Evolutionary conservation across 2,113 vertebrate species (phyloP), one percentile per base, ranked within the genome.

Genomic region (Grantiella picta): DNA sequence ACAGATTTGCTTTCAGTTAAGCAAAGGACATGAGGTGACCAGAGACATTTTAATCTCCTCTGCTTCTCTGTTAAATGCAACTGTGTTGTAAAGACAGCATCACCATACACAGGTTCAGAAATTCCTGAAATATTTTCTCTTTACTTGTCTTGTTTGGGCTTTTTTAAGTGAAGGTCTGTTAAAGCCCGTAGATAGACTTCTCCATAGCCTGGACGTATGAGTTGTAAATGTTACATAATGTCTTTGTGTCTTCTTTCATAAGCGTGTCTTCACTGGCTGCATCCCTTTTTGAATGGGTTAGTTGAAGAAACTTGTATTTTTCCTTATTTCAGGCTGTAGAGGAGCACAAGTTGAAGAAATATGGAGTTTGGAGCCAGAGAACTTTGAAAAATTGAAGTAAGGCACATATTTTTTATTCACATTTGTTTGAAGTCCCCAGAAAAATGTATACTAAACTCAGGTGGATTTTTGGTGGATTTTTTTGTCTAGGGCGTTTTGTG

Each of bases 291-390:
- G 49, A 50, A 33, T 25, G 35, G 13, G 2, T 13, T 70, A 24
- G 6, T 24, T 90, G 92, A 65, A 93, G 57, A 96, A 83, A 72
- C 61, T 24, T 71, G 2, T 82, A 10, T 80, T 70, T 92, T 79
- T 57, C 27, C 42, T 94, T 66, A 61, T 93, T 93, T 88, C 82
- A 99, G 99, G 99, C 73, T 99, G 99, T 94, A 99, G 98, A 98
- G 99, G 99, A 88, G 98, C 99, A 63, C 99, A 99, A 96, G 99
- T 99, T 52, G 99, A 99, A 96, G 99, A 99, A 98, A 99, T 99
- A 86, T 99, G 99, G 99, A 99, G 99, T 91, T 98, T 99, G 98
- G 99, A 99, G 80, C 99, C 99, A 72, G 99, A 99, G 92, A 99
- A 99, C 96, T 99, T 99, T 96, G 99, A 99, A 98, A 99, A 99